Evolutionary conservation across 2,113 vertebrate genomes (phyloP), one percentile per base, ranked within the genome.

Genomic region (Vireo altiloquus): DNA sequence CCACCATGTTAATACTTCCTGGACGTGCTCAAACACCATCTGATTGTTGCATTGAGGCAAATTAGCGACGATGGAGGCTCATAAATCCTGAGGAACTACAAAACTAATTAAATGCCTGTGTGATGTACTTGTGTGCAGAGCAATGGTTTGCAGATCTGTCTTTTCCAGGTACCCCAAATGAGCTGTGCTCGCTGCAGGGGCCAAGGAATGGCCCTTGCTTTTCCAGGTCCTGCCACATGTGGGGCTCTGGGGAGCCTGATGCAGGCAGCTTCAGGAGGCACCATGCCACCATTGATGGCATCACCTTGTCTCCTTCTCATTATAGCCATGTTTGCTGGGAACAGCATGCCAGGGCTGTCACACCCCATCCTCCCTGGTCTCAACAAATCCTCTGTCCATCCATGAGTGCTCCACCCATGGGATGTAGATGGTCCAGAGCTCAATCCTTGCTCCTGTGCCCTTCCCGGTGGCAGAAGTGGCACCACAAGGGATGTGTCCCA

Each of bases 21-120:
- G 47, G 52, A 63, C 25, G 0, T 78, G 68, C 56, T 82, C 52
- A 52, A 89, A 64, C 80, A 77, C 52, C 9, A 9, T 59, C 79
- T 86, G 77, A 66, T 83, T 83, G 11, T 42, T 69, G 25, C 61
- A 63, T 7, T 61, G 83, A 90, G 71, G 47, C 40, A 90, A 94
- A 89, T 83, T 10, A 70, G 37, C 23, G 80, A 94, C 88, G 69
- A 68, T 21, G 44, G 60, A 94, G 68, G 21, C 27, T 83, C 90
- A 83, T 74, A 95, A 94, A 90, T 93, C 71, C 64, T 63, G 39
- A 33, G 47, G 86, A 92, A 70, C 82, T 61, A 74, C 35, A 59
- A 56, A 87, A 70, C 25, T 64, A 47, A 59, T 65, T 72, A 68
- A 82, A 54, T 42, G 60, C 50, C 64, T 83, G 46, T 16, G 31